These are phyloP conservation scores for Etia nguti DNA, from an alignment of 2,113 vertebrate species.

Conservation along the genomic window DNA sequence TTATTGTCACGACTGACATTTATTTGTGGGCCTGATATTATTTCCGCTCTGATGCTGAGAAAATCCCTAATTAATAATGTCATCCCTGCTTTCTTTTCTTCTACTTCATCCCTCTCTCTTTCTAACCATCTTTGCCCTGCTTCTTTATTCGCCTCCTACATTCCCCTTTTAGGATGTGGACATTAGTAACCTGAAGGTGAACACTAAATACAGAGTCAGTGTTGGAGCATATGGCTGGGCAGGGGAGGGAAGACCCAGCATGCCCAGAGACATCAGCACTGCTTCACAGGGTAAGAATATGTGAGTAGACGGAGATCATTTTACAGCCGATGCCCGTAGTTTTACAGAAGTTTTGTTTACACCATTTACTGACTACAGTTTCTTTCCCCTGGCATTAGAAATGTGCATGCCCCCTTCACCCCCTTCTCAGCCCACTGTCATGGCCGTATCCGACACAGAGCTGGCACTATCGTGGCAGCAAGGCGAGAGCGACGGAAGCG, in stretches of 20 bases:
- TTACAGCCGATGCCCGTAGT: neutral
- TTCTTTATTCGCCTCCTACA: neutral
- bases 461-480: slow-evolving; percentile 90
- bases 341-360: neutral
- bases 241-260: slow-evolving; percentile 84
- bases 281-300: slow-evolving; percentile 80
- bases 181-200: slow-evolving; percentile 80
- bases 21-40: neutral
- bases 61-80: neutral
- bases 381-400: slow-evolving; percentile 66
- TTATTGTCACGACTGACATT: neutral
- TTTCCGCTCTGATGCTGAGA: neutral
- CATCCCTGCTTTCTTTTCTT: neutral
- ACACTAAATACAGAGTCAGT: slow-evolving; percentile 80
- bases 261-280: slow-evolving; percentile 81
- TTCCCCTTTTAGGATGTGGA: slow-evolving; percentile 76
- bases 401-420: slow-evolving; percentile 83
- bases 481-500: slow-evolving; percentile 77
- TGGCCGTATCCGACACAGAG: slow-evolving; percentile 88
- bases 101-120: neutral
- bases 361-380: neutral
- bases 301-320: neutral
- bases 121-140: neutral
- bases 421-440: slow-evolving; percentile 77
- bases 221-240: slow-evolving; percentile 83